Conservation (phyloP, 2,888 invertebrate genomes). For the Celastrina argiolus region DNA sequence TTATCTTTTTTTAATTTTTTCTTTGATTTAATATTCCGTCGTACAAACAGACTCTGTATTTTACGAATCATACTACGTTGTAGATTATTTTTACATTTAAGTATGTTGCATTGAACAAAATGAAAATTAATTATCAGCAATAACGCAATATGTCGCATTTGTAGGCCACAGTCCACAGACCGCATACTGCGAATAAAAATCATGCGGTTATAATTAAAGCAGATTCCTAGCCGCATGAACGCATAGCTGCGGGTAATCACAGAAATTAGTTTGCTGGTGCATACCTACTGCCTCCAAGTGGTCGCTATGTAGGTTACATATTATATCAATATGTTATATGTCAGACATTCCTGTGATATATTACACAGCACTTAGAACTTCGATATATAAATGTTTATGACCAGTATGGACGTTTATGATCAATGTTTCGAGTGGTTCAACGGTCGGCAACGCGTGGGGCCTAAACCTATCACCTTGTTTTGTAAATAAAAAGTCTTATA, state of each 20-base stretch:
- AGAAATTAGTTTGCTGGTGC: neutral
- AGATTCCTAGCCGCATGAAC: neutral
- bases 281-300: constrained; percentile 3
- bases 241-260: neutral
- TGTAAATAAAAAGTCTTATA: no score
- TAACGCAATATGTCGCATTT: neutral
- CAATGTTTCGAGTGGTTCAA: neutral
- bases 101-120: neutral
- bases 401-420: neutral
- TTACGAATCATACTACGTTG: neutral
- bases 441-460: no score
- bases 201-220: constrained; percentile 14
- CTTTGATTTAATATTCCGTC: no score
- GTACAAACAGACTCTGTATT: no score
- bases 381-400: neutral
- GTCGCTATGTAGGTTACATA: neutral
- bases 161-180: neutral
- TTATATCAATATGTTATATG: neutral
- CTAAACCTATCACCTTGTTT: no score
- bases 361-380: neutral
- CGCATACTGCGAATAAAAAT: constrained; percentile 12
- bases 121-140: neutral
- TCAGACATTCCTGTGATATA: constrained; percentile 5
- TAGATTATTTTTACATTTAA: neutral
- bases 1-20: no score